These are phyloP conservation scores for Platalea minor DNA, from an alignment of 2,797 vertebrate genomes.

Conservation along the genomic window DNA sequence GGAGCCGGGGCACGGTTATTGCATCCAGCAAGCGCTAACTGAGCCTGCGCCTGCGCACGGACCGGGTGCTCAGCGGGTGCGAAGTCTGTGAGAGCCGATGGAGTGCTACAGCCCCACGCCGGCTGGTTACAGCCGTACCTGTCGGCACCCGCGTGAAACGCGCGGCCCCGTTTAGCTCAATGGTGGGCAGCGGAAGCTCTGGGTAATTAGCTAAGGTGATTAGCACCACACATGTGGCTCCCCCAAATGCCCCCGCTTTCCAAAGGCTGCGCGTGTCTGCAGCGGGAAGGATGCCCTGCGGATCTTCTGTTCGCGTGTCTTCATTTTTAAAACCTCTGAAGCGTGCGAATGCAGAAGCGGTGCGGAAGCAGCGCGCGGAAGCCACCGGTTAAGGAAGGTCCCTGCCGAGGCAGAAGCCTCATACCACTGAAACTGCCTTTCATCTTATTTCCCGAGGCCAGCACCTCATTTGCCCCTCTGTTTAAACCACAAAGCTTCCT, in stretches of 20 bases:
- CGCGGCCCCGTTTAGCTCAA: fast-evolving
- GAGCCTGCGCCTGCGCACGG: fast-evolving
- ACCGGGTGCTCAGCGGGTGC: not conserved
- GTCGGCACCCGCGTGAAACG: fast-evolving
- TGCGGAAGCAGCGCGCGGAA: fast-evolving
- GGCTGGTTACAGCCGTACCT: not conserved
- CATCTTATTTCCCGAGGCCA: not conserved
- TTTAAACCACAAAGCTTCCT: not conserved
- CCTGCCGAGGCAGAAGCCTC: not conserved
- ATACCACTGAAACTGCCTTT: fast-evolving
- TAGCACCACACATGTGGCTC: not conserved
- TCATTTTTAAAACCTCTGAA: not conserved
- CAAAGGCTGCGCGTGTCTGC: not conserved
- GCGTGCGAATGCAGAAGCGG: fast-evolving
- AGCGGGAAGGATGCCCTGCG: not conserved
- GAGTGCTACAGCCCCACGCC: not conserved
- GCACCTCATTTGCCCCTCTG: not conserved
- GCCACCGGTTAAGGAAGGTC: not conserved
- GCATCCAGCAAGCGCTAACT: not conserved
- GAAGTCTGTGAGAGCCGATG: not conserved
- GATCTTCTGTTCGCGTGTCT: fast-evolving
- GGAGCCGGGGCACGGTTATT: not conserved
- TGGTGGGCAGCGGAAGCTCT: not conserved
- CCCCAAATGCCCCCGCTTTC: not conserved
- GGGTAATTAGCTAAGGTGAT: not conserved